phyloP scores from a whole-genome alignment of 2,113 vertebrate genomes.

The Probosciger aterrimus region DNA sequence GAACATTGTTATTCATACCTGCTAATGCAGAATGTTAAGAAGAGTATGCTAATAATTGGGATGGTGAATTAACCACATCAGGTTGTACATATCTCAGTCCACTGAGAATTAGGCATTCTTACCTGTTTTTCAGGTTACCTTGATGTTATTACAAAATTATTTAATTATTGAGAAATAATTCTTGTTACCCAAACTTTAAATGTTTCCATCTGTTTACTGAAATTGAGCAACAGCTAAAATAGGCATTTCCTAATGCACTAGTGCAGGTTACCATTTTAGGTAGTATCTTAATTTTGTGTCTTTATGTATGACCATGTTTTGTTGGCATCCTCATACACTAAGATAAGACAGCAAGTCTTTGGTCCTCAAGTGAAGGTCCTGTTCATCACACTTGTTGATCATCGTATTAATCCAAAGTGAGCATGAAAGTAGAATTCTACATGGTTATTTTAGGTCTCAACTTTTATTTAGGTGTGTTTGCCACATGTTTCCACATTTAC shows the following conservation, averaged over 20 bases:
- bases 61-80: background rate
- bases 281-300: background rate
- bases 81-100: background rate
- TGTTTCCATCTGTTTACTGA: background rate
- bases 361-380: background rate
- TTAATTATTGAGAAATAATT: background rate
- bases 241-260: background rate
- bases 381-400: background rate
- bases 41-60: rapidly evolving
- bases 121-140: background rate
- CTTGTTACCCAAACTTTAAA: background rate
- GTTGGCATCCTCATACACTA: background rate
- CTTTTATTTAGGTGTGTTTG: background rate
- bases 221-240: background rate
- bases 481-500: background rate
- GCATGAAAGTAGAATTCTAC: background rate
- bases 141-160: background rate
- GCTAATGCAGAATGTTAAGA: background rate
- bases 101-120: background rate
- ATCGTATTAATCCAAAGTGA: background rate
- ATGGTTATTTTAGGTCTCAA: rapidly evolving
- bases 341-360: background rate
- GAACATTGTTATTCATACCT: background rate
- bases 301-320: rapidly evolving
- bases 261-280: background rate